Evolutionary conservation across 2,888 invertebrate genomes (phyloP), one percentile per base, ranked within the genome.

Genomic region (Hofmannophila pseudospretella): DNA sequence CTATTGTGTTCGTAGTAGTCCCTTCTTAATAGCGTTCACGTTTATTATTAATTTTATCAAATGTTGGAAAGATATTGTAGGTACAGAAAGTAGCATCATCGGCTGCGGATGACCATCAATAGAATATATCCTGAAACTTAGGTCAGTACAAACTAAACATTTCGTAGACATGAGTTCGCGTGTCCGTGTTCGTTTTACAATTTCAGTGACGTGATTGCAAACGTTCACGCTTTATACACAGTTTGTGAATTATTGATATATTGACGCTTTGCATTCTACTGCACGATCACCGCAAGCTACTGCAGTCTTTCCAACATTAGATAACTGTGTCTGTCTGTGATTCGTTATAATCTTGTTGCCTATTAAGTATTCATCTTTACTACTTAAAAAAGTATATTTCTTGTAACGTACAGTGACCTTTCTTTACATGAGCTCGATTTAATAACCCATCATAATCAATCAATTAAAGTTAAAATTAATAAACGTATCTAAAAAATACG

Each of bases 11-110:
- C 42, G 33, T 38, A 36, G 49, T 39, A 48, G 39, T 52, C 49
- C 42, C 39, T 20, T 52, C 51, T 41, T 54, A 49, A 34, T 53
- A 50, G 33, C 34, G 44, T 41, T 42, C 42, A 43, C 50, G 39
- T 34, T 41, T 45, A 54, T 53, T 45, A 51, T 39, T 56, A 57
- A 52, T 58, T 58, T 60, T 67, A 71, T 75, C 67, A 58, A 75
- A 75, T 80, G 80, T 81, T 79, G 80, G 80, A 88, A 74, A 88
- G 89, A 72, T 89, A 68, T 41, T 41, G 13, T 67, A 72, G 69
- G 60, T 66, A 69, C 62, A 50, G 64, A 54, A 23, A 54, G 38
- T 14, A 37, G 27, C 33, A 43, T 49, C 32, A 40, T 58, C 61
- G 61, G 68, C 67, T 63, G 62, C 46, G 50, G 64, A 56, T 54